Evolutionary conservation across 2,113 vertebrate genomes (phyloP).

Genomic region (Dolichotis patagonum): DNA sequence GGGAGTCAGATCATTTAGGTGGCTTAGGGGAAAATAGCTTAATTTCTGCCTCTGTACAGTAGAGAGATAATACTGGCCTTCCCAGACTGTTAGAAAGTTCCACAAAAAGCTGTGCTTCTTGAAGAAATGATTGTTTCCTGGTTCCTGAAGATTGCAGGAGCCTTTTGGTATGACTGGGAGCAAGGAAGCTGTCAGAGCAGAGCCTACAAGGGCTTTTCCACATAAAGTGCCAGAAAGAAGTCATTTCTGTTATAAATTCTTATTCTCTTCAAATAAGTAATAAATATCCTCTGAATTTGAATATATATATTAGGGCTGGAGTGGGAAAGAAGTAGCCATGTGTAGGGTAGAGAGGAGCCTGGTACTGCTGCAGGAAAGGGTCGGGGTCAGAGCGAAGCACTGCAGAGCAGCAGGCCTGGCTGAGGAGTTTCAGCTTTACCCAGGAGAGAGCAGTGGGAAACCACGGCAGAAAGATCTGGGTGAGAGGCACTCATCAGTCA

Average conservation of each 20-base stretch:
- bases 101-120: background rate
- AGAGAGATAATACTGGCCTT: background rate
- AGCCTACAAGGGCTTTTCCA: background rate
- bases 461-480: background rate
- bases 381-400: background rate
- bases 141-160: background rate
- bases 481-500: background rate
- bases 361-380: background rate
- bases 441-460: background rate
- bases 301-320: background rate
- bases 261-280: slow-evolving; percentile 50
- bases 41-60: background rate
- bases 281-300: background rate
- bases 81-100: background rate
- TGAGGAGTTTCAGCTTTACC: background rate
- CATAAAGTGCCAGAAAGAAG: background rate
- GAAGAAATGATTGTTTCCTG: background rate
- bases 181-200: background rate
- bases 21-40: slow-evolving; percentile 40
- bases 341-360: background rate
- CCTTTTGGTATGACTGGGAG: background rate
- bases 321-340: background rate
- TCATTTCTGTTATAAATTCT: background rate
- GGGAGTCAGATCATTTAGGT: slow-evolving; percentile 41
- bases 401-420: background rate